Percentiles rank a stretch among this genome's conserved stretches.
These are phyloP conservation scores for Eupeodes latifasciatus DNA, from an alignment of 2,888 invertebrate species.

Conservation along the genomic window DNA sequence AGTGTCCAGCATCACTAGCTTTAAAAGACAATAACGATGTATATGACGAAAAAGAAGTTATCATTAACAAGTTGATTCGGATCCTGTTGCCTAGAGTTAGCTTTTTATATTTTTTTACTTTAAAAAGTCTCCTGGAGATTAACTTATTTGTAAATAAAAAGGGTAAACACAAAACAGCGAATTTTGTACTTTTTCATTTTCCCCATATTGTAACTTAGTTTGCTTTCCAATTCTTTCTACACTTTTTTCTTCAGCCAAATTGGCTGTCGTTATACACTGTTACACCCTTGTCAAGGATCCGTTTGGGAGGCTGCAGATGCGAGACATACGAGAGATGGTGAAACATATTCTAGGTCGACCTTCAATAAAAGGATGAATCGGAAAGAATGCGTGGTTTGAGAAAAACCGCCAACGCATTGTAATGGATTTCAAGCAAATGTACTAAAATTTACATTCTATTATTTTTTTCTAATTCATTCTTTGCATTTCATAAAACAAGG, in stretches of 20 bases:
- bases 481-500: not conserved
- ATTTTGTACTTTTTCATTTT: conserved; percentile 24
- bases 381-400: conserved; percentile 46
- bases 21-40: conserved; percentile 27
- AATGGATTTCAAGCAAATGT: conserved; percentile 73
- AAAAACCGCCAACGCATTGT: conserved; percentile 61
- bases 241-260: conserved; percentile 35
- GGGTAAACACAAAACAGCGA: conserved; percentile 29
- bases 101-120: not conserved
- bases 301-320: conserved; percentile 17
- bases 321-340: not conserved
- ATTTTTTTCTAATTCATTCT: conserved; percentile 13
- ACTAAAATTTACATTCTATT: conserved; percentile 60
- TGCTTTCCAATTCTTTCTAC: conserved; percentile 38
- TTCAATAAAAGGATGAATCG: conserved; percentile 25
- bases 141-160: conserved; percentile 48
- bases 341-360: conserved; percentile 13
- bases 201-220: conserved; percentile 15
- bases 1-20: conserved; percentile 46
- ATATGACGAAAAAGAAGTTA: conserved; percentile 7
- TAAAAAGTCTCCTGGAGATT: conserved; percentile 33
- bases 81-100: conserved; percentile 50
- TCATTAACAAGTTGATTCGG: conserved; percentile 9
- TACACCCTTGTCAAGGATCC: conserved; percentile 58
- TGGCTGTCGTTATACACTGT: not conserved